Base-by-base conservation (phyloP, 2,888 invertebrate species). In the Polydrusus tereticollis region DNA sequence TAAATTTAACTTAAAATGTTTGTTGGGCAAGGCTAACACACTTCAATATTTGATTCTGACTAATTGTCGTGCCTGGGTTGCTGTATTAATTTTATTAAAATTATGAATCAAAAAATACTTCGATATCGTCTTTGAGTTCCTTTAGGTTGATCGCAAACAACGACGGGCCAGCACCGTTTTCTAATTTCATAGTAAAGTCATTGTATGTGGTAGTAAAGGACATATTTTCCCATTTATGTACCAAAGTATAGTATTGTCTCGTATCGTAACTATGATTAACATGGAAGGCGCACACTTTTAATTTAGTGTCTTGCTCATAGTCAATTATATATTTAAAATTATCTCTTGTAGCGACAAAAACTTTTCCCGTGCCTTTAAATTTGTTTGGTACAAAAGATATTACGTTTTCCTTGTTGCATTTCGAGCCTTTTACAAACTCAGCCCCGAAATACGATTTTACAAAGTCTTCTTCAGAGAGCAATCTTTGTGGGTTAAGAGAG, bases 101-200 rank as follows among this genome's bases (percentile, higher is more conserved):
- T 52, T 33, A 58, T 36, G 12, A 29, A 45, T 60, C 62, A 47
- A 47, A 62, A 47, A 47, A 45, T 33, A 62, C 16, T 33, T 62
- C 45, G 10, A 47, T 47, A 47, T 62, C 62, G 47, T 62, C 47
- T 1, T 47, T 8, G 1, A 62, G 33, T 62, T 62, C 47, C 12
- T 29, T 62, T 20, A 62, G 33, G 14, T 8, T 47, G 7, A 62
- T 14, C 1, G 62, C 47, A 33, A 62, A 47, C 26, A 62, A 2
- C 2, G 47, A 62, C 7, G 45, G 47, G 7, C 47, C 33, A 4
- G 29, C 23, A 45, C 12, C n/a, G 8, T 29, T 29, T n/a, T 26
- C 43, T n/a, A 26, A 33, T 33, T 62, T 62, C 47, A 62, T 47
- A 8, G 62, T 47, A 47, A 62, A 62, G 20, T 62, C 62, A 12